Evolutionary conservation across 2,797 vertebrate genomes (phyloP).

Genomic region (Pteronotus mesoamericanus): DNA sequence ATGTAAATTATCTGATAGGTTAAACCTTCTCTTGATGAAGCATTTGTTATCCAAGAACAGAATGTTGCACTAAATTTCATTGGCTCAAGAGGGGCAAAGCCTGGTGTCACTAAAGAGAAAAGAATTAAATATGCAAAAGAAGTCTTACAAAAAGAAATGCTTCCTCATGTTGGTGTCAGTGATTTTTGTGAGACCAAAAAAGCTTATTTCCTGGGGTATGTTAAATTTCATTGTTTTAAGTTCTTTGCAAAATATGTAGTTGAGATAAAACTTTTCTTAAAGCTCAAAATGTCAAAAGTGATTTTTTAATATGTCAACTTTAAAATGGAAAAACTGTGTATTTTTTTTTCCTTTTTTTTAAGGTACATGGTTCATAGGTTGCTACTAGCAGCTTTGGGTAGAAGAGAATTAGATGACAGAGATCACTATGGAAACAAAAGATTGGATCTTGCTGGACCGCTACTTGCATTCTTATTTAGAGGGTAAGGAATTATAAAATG

Average conservation of each 20-base stretch:
- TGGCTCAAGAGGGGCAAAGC: constrained; percentile 97
- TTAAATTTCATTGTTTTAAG: constrained; percentile 44
- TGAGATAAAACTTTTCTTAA: constrained; percentile 18
- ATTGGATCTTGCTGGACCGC: constrained; percentile 95
- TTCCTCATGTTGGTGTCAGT: constrained; percentile 98
- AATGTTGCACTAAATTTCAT: constrained; percentile 98
- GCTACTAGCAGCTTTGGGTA: constrained; percentile 93
- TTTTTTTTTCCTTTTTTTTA: constrained; percentile 1
- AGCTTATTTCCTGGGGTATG: constrained; percentile 97
- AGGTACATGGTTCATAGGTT: constrained; percentile 98
- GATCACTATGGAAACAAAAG: constrained; percentile 99
- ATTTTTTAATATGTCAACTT: neutral
- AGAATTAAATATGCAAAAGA: constrained; percentile 99
- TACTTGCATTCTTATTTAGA: constrained; percentile 96
- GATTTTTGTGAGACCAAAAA: constrained; percentile 99
- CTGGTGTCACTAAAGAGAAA: constrained; percentile 97
- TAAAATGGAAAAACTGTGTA: neutral
- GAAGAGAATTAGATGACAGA: constrained; percentile 96
- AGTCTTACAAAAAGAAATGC: constrained; percentile 98
- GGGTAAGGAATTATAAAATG: constrained; percentile 84
- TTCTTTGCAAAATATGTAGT: neutral
- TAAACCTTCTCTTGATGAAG: constrained; percentile 97
- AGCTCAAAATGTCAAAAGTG: neutral
- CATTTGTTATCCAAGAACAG: constrained; percentile 98
- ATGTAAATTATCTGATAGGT: constrained; percentile 82